These are phyloP conservation scores for Sesamia nonagrioides DNA, from an alignment of 1,140 invertebrate genomes.

Conservation along the genomic window DNA sequence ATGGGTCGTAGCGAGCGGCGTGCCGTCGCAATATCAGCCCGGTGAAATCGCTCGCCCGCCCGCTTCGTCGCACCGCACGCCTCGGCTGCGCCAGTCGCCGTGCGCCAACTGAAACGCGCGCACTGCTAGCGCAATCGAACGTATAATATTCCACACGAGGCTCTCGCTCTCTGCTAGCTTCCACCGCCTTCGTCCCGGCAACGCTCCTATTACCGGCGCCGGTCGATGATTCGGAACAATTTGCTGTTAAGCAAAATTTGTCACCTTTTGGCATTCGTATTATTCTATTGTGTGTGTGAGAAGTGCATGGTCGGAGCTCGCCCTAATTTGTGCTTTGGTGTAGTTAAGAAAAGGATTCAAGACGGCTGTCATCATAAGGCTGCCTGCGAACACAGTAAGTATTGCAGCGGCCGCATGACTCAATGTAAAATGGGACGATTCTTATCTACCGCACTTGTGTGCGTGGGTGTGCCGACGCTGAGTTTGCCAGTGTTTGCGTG, in stretches of 20 bases:
- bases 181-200: constrained; percentile 59
- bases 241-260: constrained; percentile 55
- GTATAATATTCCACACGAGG: constrained; percentile 72
- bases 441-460: constrained; percentile 80
- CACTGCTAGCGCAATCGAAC: constrained; percentile 83
- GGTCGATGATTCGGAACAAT: constrained; percentile 62
- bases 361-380: constrained; percentile 85
- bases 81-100: constrained; percentile 84
- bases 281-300: constrained; percentile 58
- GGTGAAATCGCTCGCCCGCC: constrained; percentile 86
- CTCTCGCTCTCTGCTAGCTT: constrained; percentile 66
- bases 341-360: constrained; percentile 75
- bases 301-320: constrained; percentile 73
- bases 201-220: constrained; percentile 63
- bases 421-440: constrained; percentile 86
- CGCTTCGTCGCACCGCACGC: constrained; percentile 79
- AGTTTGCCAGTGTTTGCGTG: constrained; percentile 66
- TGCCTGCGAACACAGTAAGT: constrained; percentile 85
- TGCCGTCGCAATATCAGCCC: constrained; percentile 85
- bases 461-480: constrained; percentile 65
- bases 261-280: constrained; percentile 46
- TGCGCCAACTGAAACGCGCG: constrained; percentile 86
- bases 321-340: constrained; percentile 72
- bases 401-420: constrained; percentile 75
- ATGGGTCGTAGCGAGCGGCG: constrained; percentile 78